Evolutionary conservation across 2,113 vertebrate species (phyloP), one percentile per base, ranked within the genome.

Genomic region (Apteryx mantelli): DNA sequence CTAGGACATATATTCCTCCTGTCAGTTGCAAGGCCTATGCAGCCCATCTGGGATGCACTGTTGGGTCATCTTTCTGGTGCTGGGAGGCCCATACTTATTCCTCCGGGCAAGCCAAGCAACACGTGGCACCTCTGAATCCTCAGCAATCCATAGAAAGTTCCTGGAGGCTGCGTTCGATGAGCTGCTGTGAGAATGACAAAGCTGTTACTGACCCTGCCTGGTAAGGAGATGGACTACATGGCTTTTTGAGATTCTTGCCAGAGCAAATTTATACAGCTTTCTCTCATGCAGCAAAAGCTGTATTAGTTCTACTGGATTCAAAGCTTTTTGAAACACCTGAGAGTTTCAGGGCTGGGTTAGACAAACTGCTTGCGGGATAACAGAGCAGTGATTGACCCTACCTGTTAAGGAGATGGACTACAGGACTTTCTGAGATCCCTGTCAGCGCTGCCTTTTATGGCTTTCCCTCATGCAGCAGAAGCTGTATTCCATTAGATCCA

Each of bases 41-140:
- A 80, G 26, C 28, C 40, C 46, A 48, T 48, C 46, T 48, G 18
- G 6, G 16, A 75, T 84, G 48, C 6, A 40, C 12, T 17, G 3
- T 34, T 69, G 70, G 13, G 28, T 65, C 34, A 60, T 8, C 30
- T 61, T 64, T 44, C 38, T 34, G 25, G 18, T 25, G 14, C 16
- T 74, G 4, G 17, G 5, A 13, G 30, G 21, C 5, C 46, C 14
- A 13, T 32, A 7, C 0, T 0, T 79, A 18, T 44, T 75, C 6
- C 50, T 70, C 32, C 9, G 20, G 26, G 11, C 17, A 76, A 76
- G 56, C 20, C 46, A 64, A 60, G 9, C 14, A 53, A 25, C 9
- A 63, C 0, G 0, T 34, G 22, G 4, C 17, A 50, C 4, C 12
- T 91, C 80, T 40, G 55, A 69, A 44, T 20, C 14, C 5, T 50